These are phyloP conservation scores for Bergia puertoricense DNA, from an alignment of 92 coral and sea anemone genomes.

Conservation along the genomic window DNA sequence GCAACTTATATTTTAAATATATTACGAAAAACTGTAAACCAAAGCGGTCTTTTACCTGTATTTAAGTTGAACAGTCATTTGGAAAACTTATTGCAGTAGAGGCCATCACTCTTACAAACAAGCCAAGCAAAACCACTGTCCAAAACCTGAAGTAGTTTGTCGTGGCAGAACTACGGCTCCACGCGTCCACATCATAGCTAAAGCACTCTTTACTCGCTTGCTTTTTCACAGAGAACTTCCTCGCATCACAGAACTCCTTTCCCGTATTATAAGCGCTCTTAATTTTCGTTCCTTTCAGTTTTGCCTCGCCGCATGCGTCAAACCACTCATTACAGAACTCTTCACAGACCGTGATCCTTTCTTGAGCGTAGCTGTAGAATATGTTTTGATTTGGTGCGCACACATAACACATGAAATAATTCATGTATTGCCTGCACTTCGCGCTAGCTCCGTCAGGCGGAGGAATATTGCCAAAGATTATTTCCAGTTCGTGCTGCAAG, in stretches of 20 bases:
- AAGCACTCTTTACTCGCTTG: constrained; percentile 59
- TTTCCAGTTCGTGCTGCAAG: constrained; percentile 76
- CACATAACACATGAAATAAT: constrained; percentile 86
- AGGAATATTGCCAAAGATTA: constrained; percentile 66
- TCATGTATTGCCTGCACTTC: constrained; percentile 67
- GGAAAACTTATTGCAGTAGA: not conserved
- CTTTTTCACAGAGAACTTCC: constrained; percentile 71
- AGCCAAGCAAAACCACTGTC: not conserved
- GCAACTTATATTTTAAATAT: not conserved
- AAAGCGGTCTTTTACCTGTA: not conserved
- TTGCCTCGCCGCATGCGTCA: constrained; percentile 80
- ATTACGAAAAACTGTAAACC: not conserved
- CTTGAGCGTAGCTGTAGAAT: constrained; percentile 69
- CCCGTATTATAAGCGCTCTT: constrained; percentile 70
- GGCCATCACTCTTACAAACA: not conserved
- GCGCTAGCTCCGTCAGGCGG: constrained; percentile 87
- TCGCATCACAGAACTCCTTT: constrained; percentile 83
- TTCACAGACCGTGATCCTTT: constrained; percentile 83
- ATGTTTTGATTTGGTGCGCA: constrained; percentile 90
- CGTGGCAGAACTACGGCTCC: constrained; percentile 3
- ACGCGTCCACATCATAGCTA: constrained; percentile 24
- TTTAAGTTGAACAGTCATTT: not conserved
- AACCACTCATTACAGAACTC: constrained; percentile 79
- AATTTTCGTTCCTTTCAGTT: constrained; percentile 78
- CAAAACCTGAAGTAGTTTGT: not conserved